Conservation (phyloP, 1,140 invertebrate genomes). For the Micrasema longulum region DNA sequence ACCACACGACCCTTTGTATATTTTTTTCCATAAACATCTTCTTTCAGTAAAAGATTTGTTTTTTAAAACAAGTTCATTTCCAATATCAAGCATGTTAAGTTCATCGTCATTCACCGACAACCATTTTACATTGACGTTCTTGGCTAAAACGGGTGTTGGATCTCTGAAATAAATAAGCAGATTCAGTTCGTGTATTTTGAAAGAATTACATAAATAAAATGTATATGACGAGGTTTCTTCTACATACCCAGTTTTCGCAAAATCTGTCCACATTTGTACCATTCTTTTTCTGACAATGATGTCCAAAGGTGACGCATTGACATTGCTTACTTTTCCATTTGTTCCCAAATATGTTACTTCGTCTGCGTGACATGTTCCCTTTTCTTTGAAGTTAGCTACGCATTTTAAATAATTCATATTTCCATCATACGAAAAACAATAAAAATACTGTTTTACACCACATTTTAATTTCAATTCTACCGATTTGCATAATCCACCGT, state of each 20-base stretch:
- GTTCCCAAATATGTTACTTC: conserved; percentile 62
- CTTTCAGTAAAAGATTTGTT: conserved; percentile 28
- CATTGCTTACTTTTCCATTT: conserved; percentile 54
- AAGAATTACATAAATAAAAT: too few relatives aligned
- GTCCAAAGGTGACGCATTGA: conserved; percentile 56
- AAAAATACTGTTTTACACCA: conserved; percentile 57
- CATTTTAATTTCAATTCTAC: conserved; percentile 56
- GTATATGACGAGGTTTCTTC: background rate
- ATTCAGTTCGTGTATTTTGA: too few relatives aligned
- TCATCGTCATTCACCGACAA: conserved; percentile 14
- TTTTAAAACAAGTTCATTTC: conserved; percentile 17
- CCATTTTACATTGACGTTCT: conserved; percentile 44
- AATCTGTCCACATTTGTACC: conserved; percentile 67
- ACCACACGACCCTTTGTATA: conserved; percentile 9
- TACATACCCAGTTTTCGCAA: conserved; percentile 66
- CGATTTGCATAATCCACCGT: conserved; percentile 60
- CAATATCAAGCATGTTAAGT: conserved; percentile 34
- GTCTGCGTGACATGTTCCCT: conserved; percentile 64
- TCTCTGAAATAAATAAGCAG: conserved; percentile 37
- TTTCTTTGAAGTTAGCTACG: conserved; percentile 55
- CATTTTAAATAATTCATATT: conserved; percentile 63
- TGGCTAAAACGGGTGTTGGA: conserved; percentile 34
- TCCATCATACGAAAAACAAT: conserved; percentile 64
- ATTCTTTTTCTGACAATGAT: conserved; percentile 60
- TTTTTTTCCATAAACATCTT: conserved; percentile 39